These are phyloP conservation scores for Brachypteracias leptosomus DNA, from an alignment of 2,113 vertebrate genomes.

Conservation along the genomic window DNA sequence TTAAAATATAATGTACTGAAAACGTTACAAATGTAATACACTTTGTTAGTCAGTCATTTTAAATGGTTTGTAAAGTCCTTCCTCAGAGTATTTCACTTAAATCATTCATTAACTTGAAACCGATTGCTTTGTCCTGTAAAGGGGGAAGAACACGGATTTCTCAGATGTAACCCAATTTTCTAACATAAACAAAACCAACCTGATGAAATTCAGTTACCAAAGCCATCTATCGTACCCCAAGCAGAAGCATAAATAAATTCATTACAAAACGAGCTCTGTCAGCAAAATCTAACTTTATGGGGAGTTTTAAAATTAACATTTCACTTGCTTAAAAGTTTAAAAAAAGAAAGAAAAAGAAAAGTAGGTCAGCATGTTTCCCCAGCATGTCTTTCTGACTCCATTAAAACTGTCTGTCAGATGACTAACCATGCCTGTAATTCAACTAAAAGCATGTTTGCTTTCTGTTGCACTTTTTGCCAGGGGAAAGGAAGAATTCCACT, in stretches of 20 bases:
- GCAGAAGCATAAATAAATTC: conserved; percentile 5
- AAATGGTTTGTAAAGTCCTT: conserved; percentile 14
- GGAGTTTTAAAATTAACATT: conserved; percentile 18
- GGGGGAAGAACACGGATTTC: not conserved
- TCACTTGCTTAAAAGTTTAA: not conserved
- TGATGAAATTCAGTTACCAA: conserved; percentile 32
- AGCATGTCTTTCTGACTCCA: conserved; percentile 57
- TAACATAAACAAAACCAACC: conserved; percentile 17
- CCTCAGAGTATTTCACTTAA: not conserved
- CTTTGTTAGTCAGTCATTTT: conserved; percentile 19
- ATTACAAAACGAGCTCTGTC: not conserved
- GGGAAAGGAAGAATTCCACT: conserved; percentile 43
- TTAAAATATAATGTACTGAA: not conserved
- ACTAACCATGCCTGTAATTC: conserved; percentile 47
- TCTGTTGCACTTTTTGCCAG: conserved; percentile 23
- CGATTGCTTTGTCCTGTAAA: conserved; percentile 1
- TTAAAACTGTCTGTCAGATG: conserved; percentile 71
- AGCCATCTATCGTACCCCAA: not conserved
- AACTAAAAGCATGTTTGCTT: conserved; percentile 50
- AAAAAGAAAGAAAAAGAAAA: conserved; percentile 29
- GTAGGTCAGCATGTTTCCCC: conserved; percentile 69
- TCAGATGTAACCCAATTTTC: conserved; percentile 30
- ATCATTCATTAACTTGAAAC: conserved; percentile 42
- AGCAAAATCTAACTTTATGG: conserved; percentile 1
- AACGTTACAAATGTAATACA: not conserved